Conservation (phyloP, 2,797 vertebrate genomes). For the Sardinella longiceps region DNA sequence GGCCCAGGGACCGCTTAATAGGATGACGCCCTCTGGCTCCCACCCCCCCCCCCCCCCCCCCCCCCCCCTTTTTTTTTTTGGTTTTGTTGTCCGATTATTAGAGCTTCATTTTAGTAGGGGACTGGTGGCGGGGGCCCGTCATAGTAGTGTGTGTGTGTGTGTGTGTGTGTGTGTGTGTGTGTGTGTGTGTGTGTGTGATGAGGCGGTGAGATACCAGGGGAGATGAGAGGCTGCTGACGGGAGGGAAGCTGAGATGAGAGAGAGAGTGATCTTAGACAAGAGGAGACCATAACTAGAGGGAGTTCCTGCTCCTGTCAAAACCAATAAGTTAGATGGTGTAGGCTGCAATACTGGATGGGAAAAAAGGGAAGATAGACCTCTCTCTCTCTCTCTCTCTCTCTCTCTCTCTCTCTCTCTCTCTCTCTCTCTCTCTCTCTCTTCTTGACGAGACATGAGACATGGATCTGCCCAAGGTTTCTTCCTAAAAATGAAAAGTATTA, state of each 20-base stretch:
- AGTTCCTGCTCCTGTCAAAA: neutral
- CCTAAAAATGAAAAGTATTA: too few species aligned
- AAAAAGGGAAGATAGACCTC: neutral
- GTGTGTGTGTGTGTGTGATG: too few species aligned
- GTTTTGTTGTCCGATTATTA: slow-evolving; percentile 97
- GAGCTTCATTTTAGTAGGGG: slow-evolving; percentile 64
- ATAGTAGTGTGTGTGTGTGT: neutral
- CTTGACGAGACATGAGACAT: too few species aligned
- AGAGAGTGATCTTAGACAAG: neutral
- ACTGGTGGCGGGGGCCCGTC: neutral
- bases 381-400: too few species aligned
- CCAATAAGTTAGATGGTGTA: neutral
- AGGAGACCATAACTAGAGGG: neutral
- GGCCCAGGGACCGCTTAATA: slow-evolving; percentile 82
- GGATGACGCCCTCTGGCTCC: slow-evolving; percentile 99
- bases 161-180: neutral
- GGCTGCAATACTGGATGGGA: neutral
- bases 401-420: too few species aligned
- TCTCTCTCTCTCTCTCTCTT: too few species aligned
- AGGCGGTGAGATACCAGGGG: neutral
- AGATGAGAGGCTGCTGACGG: neutral
- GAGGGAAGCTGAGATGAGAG: neutral
- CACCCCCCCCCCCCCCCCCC: too few species aligned
- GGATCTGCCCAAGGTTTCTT: too few species aligned
- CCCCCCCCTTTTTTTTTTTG: slow-evolving; percentile 69